A percentile compares a stretch with the other conserved stretches of the same genome.
phyloP scores from a whole-genome alignment of 2,797 vertebrate genomes.

The Silurus lanzhouensis region DNA sequence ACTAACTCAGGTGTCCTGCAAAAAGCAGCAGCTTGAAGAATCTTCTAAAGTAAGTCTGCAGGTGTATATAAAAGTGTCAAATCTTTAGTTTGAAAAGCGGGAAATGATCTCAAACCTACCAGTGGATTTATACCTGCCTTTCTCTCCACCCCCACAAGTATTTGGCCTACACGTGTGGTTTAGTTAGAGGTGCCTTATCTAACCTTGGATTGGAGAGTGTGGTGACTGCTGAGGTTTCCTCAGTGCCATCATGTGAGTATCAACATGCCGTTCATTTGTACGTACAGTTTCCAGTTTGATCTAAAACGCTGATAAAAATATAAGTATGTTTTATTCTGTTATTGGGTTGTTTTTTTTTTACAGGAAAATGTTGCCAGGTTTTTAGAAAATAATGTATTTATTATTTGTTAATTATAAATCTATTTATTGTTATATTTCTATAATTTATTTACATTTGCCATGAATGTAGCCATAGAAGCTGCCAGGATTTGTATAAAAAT shows the following conservation, averaged over 20 bases:
- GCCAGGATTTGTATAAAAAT: too few relatives aligned
- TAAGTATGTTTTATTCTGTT: too few relatives aligned
- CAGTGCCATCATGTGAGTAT: constrained; percentile 85
- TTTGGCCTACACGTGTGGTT: constrained; percentile 84
- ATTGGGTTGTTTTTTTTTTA: too few relatives aligned
- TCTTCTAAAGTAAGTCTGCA: constrained; percentile 78
- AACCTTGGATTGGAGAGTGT: constrained; percentile 81
- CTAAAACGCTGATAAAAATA: background rate
- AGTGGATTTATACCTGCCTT: background rate
- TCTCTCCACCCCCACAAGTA: constrained; percentile 66
- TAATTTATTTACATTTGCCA: too few relatives aligned
- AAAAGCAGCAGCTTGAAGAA: constrained; percentile 84
- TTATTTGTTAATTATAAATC: too few relatives aligned
- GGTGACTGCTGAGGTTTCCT: constrained; percentile 82
- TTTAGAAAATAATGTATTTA: too few relatives aligned
- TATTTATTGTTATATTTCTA: too few relatives aligned
- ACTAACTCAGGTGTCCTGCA: constrained; percentile 78
- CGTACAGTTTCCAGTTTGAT: too few relatives aligned
- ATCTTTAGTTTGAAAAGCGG: background rate
- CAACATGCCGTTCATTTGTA: background rate
- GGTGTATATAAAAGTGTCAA: background rate
- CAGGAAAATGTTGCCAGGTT: too few relatives aligned
- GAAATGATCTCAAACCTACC: too few relatives aligned
- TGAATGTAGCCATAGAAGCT: too few relatives aligned
- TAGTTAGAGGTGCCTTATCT: constrained; percentile 80